Evolutionary conservation across 2,113 vertebrate species (phyloP), one percentile per base, ranked within the genome.

Genomic region (Epinephelus lanceolatus): DNA sequence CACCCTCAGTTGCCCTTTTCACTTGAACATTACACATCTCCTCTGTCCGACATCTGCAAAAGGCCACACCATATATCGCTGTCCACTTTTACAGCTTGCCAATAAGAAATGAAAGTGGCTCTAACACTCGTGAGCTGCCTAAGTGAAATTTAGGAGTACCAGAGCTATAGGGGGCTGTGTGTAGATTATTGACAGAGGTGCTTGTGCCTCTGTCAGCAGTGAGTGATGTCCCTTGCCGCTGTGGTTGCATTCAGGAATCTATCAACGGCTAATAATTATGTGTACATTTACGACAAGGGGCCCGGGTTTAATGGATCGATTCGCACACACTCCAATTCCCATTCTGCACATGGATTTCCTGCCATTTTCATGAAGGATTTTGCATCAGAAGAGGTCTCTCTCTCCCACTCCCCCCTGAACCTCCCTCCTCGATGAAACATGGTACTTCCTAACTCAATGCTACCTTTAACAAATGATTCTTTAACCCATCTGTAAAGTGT

Each of bases 211-310:
- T 75, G 81, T 82, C 84, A 63, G 73, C 55, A 15, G 12, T 91
- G 90, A 93, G 63, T 88, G 84, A 91, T 87, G 72, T 71, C 68
- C 56, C 72, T 21, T 37, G 82, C 83, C 33, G 33, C 71, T 56
- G 45, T 56, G 62, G 77, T 68, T 72, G 78, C 76, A 75, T 88
- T 87, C 68, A 63, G 73, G 81, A 81, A 91, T 91, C 91, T 88
- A 92, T 91, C 93, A 92, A 83, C 17, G 4, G 78, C 81, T 93
- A 94, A 94, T 94, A 93, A 95, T 93, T 92, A 91, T 83, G 86
- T 93, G 89, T 91, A 91, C 92, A 76, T 91, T 93, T 90, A 90
- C 88, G 66, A 88, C 90, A 87, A 86, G 86, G 42, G 75, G 75
- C 71, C 76, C 1, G 5, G 81, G 71, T 85, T 88, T 92, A 90